phyloP scores from a whole-genome alignment of 2,888 invertebrate genomes.

The Hypomecis punctinalis region DNA sequence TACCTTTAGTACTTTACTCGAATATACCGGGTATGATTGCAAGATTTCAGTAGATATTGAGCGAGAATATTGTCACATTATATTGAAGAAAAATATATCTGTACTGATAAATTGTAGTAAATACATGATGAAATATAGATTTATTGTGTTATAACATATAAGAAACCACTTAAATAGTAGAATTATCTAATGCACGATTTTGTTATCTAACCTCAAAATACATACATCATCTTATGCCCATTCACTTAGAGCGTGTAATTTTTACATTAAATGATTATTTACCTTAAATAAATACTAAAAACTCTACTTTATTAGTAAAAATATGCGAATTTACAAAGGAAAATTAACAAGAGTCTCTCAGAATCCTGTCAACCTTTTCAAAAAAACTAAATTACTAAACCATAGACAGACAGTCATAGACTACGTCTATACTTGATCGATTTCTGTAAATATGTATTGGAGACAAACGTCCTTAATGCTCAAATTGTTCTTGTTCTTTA shows the following conservation, averaged over 20 bases:
- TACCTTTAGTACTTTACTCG: too few species aligned
- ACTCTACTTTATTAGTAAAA: background rate
- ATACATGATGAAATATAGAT: background rate
- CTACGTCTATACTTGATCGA: too few species aligned
- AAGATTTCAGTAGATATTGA: slow-evolving; percentile 30
- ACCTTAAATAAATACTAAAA: slow-evolving; percentile 11
- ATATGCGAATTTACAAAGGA: slow-evolving; percentile 11
- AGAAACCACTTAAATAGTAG: slow-evolving; percentile 34
- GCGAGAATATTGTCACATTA: slow-evolving; percentile 22
- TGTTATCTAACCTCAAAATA: slow-evolving; percentile 71
- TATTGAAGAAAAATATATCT: background rate
- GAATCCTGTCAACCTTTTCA: slow-evolving; percentile 4
- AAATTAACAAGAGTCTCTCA: background rate
- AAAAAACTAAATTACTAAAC: background rate
- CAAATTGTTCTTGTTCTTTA: too few species aligned
- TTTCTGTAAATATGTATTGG: too few species aligned
- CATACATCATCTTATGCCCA: background rate
- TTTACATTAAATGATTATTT: background rate
- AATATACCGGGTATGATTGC: slow-evolving; percentile 25
- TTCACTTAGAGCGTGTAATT: background rate
- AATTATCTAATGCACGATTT: slow-evolving; percentile 62
- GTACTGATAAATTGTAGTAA: background rate
- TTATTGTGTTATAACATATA: slow-evolving; percentile 8
- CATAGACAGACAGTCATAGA: too few species aligned
- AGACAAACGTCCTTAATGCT: too few species aligned